Base-by-base conservation (phyloP, 2,797 vertebrate genomes). In the Alosa sapidissima region DNA sequence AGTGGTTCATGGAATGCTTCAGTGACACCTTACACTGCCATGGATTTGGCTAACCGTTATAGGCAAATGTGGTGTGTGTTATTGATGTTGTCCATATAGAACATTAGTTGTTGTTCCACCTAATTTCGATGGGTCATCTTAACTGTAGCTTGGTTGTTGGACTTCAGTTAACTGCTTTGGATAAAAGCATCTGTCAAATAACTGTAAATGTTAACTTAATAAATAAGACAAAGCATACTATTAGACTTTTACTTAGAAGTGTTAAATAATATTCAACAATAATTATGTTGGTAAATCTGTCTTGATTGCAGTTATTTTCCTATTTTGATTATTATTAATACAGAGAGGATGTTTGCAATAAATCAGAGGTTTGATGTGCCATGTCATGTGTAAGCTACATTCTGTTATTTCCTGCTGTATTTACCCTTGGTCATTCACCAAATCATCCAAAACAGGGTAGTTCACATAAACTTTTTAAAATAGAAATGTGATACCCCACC, bases 1-100 rank as follows among this genome's bases (percentile, higher is more conserved):
- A 68, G 72, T 47, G 16, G 72, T 45, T 47, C 21, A 47, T 45
- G 72, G 45, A 78, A 78, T 21, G 36, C 72, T 36, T n/a, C 36
- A 47, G 14, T 78, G 72, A 47, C 72, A 78, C 72, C 72, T 78
- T 78, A 19, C 68, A 36, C 16, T 78, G 72, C 72, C 41, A 28
- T 28, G 60, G 60, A 7, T 28, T 65, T 65, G 72, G 72, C 72
- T 41, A 78, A 19, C 16, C 7, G 36, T 78, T 78, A 6, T 78
- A 45, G 8, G 54, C 54, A 62, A 62, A 24, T 62, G n/a, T 24
- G 58, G n/a, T 62, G 58, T 62, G 49, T 51, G 49, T 51, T 10
- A 51, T 62, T 45, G 41, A 78, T 78, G 16, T 8, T 19, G 19
- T 78, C 68, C 72, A 78, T 47, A 21, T 21, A 16, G 47, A 78